Conservation (phyloP, 1,140 invertebrate genomes). For the Diplogasteroides magnus region DNA sequence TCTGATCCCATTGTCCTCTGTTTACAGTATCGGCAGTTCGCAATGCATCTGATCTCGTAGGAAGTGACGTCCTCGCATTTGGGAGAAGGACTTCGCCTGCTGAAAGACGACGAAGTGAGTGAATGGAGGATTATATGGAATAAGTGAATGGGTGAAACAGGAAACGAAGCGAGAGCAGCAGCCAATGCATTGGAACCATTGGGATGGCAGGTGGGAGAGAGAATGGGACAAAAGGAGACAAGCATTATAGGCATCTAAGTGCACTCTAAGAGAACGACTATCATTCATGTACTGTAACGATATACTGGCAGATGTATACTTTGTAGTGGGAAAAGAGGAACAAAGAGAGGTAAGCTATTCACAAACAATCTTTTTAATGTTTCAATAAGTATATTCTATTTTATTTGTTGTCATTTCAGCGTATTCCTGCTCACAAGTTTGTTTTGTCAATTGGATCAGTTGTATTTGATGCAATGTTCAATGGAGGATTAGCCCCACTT, state of each 20-base stretch:
- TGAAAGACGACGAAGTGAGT: neutral
- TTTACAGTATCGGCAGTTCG: neutral
- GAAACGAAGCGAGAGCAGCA: neutral
- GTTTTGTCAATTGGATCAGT: conserved; percentile 74
- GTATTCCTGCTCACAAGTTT: conserved; percentile 78
- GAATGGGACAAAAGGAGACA: neutral
- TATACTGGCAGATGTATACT: conserved; percentile 73
- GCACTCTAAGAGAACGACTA: conserved; percentile 71
- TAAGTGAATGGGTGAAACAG: neutral
- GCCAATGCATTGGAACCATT: neutral
- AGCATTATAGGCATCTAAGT: conserved; percentile 64
- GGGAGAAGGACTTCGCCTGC: neutral
- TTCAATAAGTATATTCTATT: neutral
- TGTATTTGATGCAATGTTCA: conserved; percentile 83
- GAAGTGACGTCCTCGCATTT: neutral
- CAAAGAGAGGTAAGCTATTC: conserved; percentile 11
- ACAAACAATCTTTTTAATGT: neutral
- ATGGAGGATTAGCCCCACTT: conserved; percentile 61
- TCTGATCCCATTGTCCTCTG: neutral
- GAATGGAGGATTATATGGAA: neutral
- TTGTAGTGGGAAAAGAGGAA: conserved; percentile 65
- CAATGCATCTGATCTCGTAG: neutral
- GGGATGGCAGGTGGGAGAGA: neutral
- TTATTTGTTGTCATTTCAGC: conserved; percentile 58
- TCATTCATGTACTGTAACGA: conserved; percentile 76